Evolutionary conservation across 2,113 vertebrate genomes (phyloP).

Genomic region (Anoura caudifer): DNA sequence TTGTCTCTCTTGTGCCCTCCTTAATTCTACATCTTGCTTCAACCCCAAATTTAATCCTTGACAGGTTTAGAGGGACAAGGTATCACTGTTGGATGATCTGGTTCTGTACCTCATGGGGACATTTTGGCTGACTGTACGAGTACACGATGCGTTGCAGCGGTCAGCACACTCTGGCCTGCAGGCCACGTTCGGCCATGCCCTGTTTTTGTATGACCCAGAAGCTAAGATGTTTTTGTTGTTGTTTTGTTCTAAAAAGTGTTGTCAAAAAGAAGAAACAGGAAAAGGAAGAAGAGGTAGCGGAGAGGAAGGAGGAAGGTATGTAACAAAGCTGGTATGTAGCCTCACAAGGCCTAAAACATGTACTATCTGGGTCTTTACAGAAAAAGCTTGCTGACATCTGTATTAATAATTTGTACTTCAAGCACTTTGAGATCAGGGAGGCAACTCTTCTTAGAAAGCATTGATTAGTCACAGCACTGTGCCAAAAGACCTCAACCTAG

Average conservation of each 20-base stretch:
- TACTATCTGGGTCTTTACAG: neutral
- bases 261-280: neutral
- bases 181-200: neutral
- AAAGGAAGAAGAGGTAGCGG: neutral
- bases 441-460: neutral
- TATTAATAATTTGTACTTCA: neutral
- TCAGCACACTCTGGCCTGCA: no score
- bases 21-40: neutral
- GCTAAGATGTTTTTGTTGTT: neutral
- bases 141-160: neutral
- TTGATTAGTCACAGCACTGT: neutral
- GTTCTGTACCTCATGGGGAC: neutral
- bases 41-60: neutral
- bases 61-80: neutral
- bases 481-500: neutral
- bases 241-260: no score
- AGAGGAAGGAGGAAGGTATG: no score
- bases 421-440: neutral
- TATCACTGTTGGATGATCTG: neutral
- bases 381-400: neutral
- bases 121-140: neutral
- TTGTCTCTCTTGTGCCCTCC: neutral
- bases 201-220: neutral
- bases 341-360: neutral
- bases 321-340: neutral